A percentile compares a stretch with the other conserved stretches of the same genome.
These are phyloP conservation scores for Drosophila anomelani DNA, from an alignment of 2,888 invertebrate genomes.

Conservation along the genomic window DNA sequence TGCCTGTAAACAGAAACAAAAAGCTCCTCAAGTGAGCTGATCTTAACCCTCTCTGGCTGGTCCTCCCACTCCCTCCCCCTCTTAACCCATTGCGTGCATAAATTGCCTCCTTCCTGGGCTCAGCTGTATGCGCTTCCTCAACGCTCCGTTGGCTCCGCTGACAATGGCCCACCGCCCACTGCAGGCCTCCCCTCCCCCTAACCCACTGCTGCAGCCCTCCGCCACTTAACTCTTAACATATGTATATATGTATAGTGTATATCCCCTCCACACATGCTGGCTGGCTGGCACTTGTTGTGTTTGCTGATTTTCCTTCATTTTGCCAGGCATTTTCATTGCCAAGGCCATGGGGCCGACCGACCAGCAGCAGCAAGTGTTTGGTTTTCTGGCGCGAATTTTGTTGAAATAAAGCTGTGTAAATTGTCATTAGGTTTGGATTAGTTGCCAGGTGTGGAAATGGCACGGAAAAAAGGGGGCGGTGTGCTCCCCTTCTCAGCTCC, in stretches of 20 bases:
- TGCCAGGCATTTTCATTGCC: slow-evolving; percentile 62
- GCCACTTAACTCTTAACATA: neutral
- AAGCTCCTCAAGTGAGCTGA: neutral
- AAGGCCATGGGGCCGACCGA: slow-evolving; percentile 60
- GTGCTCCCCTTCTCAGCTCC: no score
- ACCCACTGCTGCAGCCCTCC: slow-evolving; percentile 7
- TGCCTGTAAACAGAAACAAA: slow-evolving; percentile 6
- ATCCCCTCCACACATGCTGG: neutral
- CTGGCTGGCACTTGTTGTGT: slow-evolving; percentile 21
- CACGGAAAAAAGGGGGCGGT: neutral
- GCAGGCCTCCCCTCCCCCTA: neutral
- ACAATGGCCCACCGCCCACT: slow-evolving; percentile 27
- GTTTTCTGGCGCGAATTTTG: slow-evolving; percentile 20
- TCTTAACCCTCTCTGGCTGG: neutral
- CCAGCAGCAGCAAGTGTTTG: slow-evolving; percentile 8
- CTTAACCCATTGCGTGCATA: slow-evolving; percentile 1
- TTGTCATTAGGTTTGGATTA: slow-evolving; percentile 4
- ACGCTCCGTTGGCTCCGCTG: slow-evolving; percentile 64
- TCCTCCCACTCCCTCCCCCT: neutral
- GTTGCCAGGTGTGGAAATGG: slow-evolving; percentile 1
- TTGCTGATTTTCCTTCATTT: slow-evolving; percentile 22
- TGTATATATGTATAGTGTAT: neutral
- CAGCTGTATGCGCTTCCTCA: slow-evolving; percentile 1
- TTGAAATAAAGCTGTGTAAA: slow-evolving; percentile 26
- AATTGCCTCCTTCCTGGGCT: slow-evolving; percentile 30